phyloP scores from a whole-genome alignment of 2,888 invertebrate species.

The Vanessa cardui region DNA sequence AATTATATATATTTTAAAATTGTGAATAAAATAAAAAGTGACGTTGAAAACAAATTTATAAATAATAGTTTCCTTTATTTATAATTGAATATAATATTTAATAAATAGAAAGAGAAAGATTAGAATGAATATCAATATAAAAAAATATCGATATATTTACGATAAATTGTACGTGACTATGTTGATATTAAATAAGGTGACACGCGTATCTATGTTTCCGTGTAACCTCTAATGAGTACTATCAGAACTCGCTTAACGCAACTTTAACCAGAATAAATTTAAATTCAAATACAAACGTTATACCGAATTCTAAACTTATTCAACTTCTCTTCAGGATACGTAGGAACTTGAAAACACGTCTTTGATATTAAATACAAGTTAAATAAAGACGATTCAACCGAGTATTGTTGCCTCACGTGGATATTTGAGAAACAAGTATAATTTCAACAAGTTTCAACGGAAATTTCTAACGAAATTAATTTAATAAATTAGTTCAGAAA shows the following conservation, averaged over 20 bases:
- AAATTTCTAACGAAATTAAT: conserved; percentile 67
- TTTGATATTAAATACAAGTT: conserved; percentile 77
- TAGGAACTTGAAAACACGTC: conserved; percentile 71
- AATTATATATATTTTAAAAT: no score
- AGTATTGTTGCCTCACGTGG: conserved; percentile 69
- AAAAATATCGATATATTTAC: no score
- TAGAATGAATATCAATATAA: no score
- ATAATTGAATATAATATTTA: no score
- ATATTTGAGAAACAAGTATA: conserved; percentile 69
- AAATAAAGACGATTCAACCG: conserved; percentile 70
- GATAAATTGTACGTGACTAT: no score
- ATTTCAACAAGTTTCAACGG: conserved; percentile 63
- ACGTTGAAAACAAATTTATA: no score
- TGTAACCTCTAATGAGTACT: conserved; percentile 33
- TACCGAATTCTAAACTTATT: conserved; percentile 67
- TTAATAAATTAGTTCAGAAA: conserved; percentile 66
- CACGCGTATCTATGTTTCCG: conserved; percentile 17
- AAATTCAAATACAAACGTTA: conserved; percentile 65
- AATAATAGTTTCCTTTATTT: no score
- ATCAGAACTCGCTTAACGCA: conserved; percentile 47
- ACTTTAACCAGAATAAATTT: conserved; percentile 49
- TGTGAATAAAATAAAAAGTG: no score
- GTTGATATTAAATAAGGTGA: conserved; percentile 6
- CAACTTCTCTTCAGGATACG: conserved; percentile 56
- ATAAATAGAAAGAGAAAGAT: no score